A percentile compares a stretch with the other conserved stretches of the same genome.
phyloP scores from a whole-genome alignment of 53 echinoderm and acorn worm species.

The Holothuria leucospilota region DNA sequence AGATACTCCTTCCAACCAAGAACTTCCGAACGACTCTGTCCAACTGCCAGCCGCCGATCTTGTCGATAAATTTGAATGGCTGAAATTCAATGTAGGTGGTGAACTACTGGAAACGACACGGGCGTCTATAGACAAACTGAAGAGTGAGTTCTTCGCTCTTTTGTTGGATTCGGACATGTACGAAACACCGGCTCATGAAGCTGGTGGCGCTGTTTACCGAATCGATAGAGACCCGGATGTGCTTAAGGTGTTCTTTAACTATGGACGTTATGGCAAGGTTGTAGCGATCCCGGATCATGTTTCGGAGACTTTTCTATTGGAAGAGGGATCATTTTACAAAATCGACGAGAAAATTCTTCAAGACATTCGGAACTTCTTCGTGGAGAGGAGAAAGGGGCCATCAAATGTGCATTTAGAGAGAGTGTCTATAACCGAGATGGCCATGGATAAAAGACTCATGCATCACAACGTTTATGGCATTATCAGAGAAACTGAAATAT shows the following conservation, averaged over 20 bases:
- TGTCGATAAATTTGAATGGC: conserved; percentile 67
- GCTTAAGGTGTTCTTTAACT: conserved; percentile 79
- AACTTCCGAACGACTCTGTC: conserved; percentile 73
- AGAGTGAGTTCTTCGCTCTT: conserved; percentile 72
- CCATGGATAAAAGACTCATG: conserved; percentile 64
- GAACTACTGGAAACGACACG: conserved; percentile 73
- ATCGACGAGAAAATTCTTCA: conserved; percentile 46
- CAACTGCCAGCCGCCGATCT: conserved; percentile 70
- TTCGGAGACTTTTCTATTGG: conserved; percentile 64
- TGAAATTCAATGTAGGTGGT: conserved; percentile 83
- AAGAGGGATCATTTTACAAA: conserved; percentile 77
- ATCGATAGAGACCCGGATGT: conserved; percentile 80
- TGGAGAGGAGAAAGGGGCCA: conserved; percentile 68
- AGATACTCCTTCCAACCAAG: conserved; percentile 20
- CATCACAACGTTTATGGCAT: conserved; percentile 85
- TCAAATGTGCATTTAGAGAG: conserved; percentile 65
- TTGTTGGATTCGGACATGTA: conserved; percentile 64
- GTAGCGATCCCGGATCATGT: conserved; percentile 75
- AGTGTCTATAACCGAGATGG: conserved; percentile 76
- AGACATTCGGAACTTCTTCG: conserved; percentile 62
- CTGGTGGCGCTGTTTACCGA: conserved; percentile 61
- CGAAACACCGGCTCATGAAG: conserved; percentile 8
- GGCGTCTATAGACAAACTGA: conserved; percentile 67
- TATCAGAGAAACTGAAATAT: conserved; percentile 61
- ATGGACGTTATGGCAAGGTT: conserved; percentile 70